Percentiles rank a stretch among this genome's conserved stretches.
Conservation (phyloP, 2,888 invertebrate species). For the Sycophila texana region DNA sequence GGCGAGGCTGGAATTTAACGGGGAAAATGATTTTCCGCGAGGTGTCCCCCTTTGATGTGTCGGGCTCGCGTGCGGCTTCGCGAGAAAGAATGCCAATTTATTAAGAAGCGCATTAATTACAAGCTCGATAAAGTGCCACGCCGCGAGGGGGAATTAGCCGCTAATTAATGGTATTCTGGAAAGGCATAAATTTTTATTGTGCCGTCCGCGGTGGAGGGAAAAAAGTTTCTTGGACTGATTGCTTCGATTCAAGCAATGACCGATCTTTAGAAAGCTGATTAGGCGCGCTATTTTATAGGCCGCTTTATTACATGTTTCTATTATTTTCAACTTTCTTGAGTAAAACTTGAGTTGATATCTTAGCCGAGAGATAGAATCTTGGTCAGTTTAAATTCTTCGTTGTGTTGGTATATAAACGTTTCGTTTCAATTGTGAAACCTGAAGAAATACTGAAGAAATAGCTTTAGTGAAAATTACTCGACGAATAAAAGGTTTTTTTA, state of each 20-base stretch:
- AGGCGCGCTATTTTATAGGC: no score
- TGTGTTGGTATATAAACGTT: no score
- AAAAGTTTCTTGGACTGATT: not conserved
- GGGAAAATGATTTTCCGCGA: conserved; percentile 55
- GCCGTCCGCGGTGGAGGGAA: not conserved
- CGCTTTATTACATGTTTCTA: no score
- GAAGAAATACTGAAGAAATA: no score
- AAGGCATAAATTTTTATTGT: conserved; percentile 54
- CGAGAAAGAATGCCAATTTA: conserved; percentile 56
- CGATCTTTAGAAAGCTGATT: conserved; percentile 6
- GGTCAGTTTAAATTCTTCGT: no score
- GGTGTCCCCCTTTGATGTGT: conserved; percentile 43
- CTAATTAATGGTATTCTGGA: conserved; percentile 55
- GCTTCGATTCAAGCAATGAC: not conserved
- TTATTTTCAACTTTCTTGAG: no score
- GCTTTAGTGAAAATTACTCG: no score
- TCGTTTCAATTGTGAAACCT: no score
- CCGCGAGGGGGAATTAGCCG: conserved; percentile 41
- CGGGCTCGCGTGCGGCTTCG: conserved; percentile 23
- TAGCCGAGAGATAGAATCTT: no score
- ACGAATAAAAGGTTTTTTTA: no score
- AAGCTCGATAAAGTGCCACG: conserved; percentile 54
- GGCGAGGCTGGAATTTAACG: conserved; percentile 33
- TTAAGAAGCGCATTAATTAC: conserved; percentile 57
- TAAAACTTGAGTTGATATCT: no score